Evolutionary conservation across 2,888 invertebrate genomes (phyloP).

Genomic region (Alitta virens): DNA sequence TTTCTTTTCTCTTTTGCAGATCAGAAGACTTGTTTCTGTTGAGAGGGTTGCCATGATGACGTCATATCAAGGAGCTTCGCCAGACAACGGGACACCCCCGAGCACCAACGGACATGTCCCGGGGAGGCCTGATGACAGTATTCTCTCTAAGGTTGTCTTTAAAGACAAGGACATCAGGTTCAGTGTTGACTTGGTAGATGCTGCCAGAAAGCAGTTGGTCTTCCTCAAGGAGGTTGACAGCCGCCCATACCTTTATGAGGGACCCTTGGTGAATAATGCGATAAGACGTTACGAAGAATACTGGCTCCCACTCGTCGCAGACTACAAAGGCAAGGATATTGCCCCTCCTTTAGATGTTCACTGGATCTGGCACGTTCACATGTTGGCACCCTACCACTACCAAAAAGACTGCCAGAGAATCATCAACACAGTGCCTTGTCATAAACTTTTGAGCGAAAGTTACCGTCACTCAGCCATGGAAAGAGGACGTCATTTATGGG

Average conservation of each 20-base stretch:
- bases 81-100: no score
- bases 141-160: neutral
- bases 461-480: conserved; percentile 41
- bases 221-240: conserved; percentile 42
- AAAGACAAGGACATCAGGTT: conserved; percentile 26
- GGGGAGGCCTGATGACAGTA: no score
- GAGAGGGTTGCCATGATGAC: no score
- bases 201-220: conserved; percentile 35
- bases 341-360: conserved; percentile 60
- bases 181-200: conserved; percentile 34
- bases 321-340: conserved; percentile 37
- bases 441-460: conserved; percentile 48
- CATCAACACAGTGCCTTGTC: conserved; percentile 53
- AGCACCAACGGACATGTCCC: no score
- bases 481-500: conserved; percentile 42
- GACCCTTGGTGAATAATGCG: conserved; percentile 54
- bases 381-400: conserved; percentile 51
- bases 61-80: no score
- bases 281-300: conserved; percentile 57
- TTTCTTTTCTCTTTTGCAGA: no score
- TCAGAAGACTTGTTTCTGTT: no score
- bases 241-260: conserved; percentile 41
- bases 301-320: conserved; percentile 58
- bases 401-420: conserved; percentile 42
- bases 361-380: conserved; percentile 60